phyloP scores from a whole-genome alignment of 2,797 vertebrate species.

The Pterois miles region DNA sequence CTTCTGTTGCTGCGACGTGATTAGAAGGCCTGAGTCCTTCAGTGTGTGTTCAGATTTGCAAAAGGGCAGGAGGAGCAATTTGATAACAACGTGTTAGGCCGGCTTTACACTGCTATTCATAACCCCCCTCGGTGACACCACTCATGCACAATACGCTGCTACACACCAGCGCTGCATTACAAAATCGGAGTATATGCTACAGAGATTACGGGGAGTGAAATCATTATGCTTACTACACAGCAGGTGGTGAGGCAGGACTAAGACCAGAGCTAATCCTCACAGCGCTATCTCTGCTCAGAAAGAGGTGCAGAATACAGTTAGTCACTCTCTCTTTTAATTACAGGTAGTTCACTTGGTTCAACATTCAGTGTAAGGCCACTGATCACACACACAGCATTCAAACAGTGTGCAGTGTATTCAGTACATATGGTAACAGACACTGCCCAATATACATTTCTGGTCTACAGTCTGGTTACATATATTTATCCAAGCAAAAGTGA shows the following conservation, averaged over 20 bases:
- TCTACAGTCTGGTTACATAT: too few relatives aligned
- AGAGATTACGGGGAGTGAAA: constrained; percentile 50
- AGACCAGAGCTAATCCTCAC: constrained; percentile 60
- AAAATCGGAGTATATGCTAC: constrained; percentile 51
- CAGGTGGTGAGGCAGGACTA: constrained; percentile 54
- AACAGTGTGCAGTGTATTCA: not conserved
- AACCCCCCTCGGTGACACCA: constrained; percentile 47
- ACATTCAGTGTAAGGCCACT: not conserved
- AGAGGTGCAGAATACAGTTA: constrained; percentile 23
- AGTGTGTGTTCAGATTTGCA: constrained; percentile 33
- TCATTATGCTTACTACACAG: constrained; percentile 49
- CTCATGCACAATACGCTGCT: constrained; percentile 36
- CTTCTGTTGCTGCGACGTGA: constrained; percentile 33
- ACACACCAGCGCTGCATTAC: constrained; percentile 24
- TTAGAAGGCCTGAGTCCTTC: constrained; percentile 16
- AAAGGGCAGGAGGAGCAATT: constrained; percentile 53
- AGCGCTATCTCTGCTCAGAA: constrained; percentile 21
- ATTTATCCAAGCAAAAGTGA: not conserved
- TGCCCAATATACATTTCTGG: too few relatives aligned
- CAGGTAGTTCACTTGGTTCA: constrained; percentile 5
- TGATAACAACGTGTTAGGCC: constrained; percentile 49
- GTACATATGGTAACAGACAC: not conserved
- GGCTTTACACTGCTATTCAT: constrained; percentile 54
- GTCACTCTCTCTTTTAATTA: constrained; percentile 39
- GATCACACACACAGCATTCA: not conserved